Base-by-base conservation (phyloP, 2,113 vertebrate genomes). In the Oceanodroma tethys region DNA sequence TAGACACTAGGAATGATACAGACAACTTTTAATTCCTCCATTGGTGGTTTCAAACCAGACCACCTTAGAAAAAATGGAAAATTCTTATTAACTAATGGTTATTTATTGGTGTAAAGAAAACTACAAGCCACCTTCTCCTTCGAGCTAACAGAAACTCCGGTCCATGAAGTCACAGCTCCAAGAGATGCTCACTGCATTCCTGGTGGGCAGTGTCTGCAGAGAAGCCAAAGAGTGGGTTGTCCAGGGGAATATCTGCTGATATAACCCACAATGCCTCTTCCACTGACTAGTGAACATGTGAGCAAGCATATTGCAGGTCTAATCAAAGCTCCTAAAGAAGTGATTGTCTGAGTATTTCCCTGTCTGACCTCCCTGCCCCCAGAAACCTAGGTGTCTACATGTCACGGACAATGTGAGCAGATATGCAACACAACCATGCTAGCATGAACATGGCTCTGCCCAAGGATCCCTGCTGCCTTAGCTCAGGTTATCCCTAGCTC, bases 1-100 rank as follows among this genome's bases (percentile, higher is more conserved):
- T 58, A 12, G 11, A 45, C n/a, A n/a, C 2, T 6, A 40, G 18
- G 59, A 62, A 58, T 3, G 22, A 68, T 4, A 47, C 0, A 34
- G 27, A 29, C 23, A 78, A 38, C 30, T 56, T 78, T 4, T 13
- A 72, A 40, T 62, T 63, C 60, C 53, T 27, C 10, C 12, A 2
- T 6, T 34, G 29, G 23, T 63, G 40, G 25, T 34, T 84, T 65
- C 73, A 58, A 52, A 79, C 34, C 38, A 76, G 45, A 59, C 12
- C 21, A 50, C 14, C 34, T 70, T 6, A 60, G n/a, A 40, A 72
- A 40, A 86, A 81, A 78, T 23, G 27, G 52, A n/a, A 71, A 67
- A 56, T n/a, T 50, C 52, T 52, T 60, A 50, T 15, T 45, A 62
- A 66, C 47, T 32, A 43, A 43, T 18, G 6, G n/a, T 34, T 62